A percentile compares a stretch with the other conserved stretches of the same genome.
phyloP scores from a whole-genome alignment of 2,888 invertebrate genomes.

The Masnerella sp. region DNA sequence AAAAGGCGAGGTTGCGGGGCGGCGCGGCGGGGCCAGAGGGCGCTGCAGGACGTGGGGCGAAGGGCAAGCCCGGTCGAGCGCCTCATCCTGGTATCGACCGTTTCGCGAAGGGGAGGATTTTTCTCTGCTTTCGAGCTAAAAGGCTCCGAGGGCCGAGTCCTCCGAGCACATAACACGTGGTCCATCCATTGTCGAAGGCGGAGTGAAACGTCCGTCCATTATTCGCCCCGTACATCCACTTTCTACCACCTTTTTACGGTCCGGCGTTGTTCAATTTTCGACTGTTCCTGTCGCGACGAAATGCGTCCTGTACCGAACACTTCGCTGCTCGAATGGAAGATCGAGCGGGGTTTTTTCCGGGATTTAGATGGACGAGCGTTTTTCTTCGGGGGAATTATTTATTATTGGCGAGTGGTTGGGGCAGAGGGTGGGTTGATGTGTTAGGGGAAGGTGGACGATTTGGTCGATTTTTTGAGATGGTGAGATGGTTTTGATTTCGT shows the following conservation, averaged over 20 bases:
- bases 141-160: conserved; percentile 37
- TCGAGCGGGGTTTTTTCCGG: no score
- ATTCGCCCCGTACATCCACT: conserved; percentile 35
- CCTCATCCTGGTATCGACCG: conserved; percentile 74
- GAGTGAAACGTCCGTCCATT: conserved; percentile 41
- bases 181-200: conserved; percentile 51
- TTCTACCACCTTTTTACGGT: conserved; percentile 37
- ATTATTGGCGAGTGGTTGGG: no score
- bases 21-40: conserved; percentile 50
- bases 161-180: conserved; percentile 45
- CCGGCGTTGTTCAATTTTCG: conserved; percentile 16
- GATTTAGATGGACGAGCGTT: no score
- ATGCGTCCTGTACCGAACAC: no score
- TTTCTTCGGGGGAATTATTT: no score
- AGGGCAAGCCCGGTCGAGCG: conserved; percentile 65
- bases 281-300: conserved; percentile 9
- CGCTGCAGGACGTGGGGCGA: conserved; percentile 62
- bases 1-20: conserved; percentile 58
- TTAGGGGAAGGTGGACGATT: no score
- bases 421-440: no score
- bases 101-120: conserved; percentile 75
- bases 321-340: no score
- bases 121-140: conserved; percentile 65
- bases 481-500: no score
- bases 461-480: no score